Evolutionary conservation across 2,888 invertebrate species (phyloP), one percentile per base, ranked within the genome.

Genomic region (Shargacucullia verbasci): DNA sequence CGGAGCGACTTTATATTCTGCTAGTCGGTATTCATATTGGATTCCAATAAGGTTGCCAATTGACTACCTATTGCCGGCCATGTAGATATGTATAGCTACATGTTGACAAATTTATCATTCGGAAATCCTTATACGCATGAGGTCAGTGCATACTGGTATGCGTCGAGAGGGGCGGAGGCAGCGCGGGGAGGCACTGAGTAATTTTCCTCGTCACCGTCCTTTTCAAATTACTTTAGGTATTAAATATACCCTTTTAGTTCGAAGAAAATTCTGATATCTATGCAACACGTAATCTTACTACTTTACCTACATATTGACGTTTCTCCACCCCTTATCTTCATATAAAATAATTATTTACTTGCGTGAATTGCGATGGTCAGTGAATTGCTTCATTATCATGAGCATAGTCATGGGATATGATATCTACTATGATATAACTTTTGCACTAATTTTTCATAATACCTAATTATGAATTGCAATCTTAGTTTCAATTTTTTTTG

Each of bases 171-270:
- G 60, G 59, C 41, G 61, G 55, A 37, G 61, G 55, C 50, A 37
- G 52, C 59, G 64, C 70, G 63, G 54, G 48, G 64, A 62, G 55
- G 50, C 41, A 59, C 68, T 63, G 69, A 69, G 75, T 78, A 65
- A 71, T 83, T 82, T 83, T 83, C 80, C 84, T 83, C 73, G 70
- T 79, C 70, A 75, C 62, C 74, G 80, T 76, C 80, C 81, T 81
- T 73, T 67, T 27, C 40, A 54, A 29, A 29, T 29, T 29, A 54
- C 38, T 65, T 44, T 60, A 38, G 45, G 47, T 61, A 61, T 62
- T 49, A 49, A 50, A 48, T 13, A 59, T 47, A 53, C 55, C 27
- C 43, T 61, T 64, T 64, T 45, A 58, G 59, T 57, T 62, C 43
- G 41, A 59, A 53, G 40, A 56, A 58, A 59, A 31, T 11, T 46